Base-by-base conservation (phyloP, 2,113 vertebrate species). In the Phyllostomus hastatus region DNA sequence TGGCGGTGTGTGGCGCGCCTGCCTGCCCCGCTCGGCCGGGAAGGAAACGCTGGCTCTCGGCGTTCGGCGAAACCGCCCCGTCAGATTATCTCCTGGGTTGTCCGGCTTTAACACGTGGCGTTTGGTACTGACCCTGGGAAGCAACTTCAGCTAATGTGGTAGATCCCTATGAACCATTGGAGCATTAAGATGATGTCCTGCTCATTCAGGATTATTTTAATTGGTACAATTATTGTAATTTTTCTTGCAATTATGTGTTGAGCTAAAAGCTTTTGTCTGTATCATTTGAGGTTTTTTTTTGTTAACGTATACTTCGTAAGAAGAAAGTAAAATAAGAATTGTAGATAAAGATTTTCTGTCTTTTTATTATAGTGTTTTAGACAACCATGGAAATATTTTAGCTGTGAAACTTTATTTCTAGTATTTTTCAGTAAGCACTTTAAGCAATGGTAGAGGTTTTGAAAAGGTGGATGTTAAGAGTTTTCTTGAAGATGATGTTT, bases 211-310 rank as follows among this genome's bases (percentile, higher is more conserved):
- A 99, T 99, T 99, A 99, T 99, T 99, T 99, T 99, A 99, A 99
- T 99, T 99, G 99, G 99, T 98, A 99, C 99, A 99, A 99, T 99
- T 99, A 99, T 99, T 99, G 99, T 99, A 99, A 99, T 99, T 99
- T 99, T 99, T 98, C 98, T 99, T 98, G 99, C 99, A 99, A 99
- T 99, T 99, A 99, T 99, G 98, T 99, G 98, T 98, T 98, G 98
- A 98, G 98, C 99, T 99, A 99, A 99, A 99, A 99, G 99, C 98
- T 98, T 99, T 99, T 99, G 99, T 99, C 98, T 99, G 98, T 98
- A 99, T 98, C 98, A 98, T 98, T 99, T 98, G 98, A 98, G 97
- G 43, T 98, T 99, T 99, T 95, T 98, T 99, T 99, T 99, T 98
- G 98, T 98, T 98, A 98, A 98, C 98, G 98, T 98, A 98, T 98